These are phyloP conservation scores for Bufo bufo DNA, from an alignment of 2,113 vertebrate species.

Conservation along the genomic window DNA sequence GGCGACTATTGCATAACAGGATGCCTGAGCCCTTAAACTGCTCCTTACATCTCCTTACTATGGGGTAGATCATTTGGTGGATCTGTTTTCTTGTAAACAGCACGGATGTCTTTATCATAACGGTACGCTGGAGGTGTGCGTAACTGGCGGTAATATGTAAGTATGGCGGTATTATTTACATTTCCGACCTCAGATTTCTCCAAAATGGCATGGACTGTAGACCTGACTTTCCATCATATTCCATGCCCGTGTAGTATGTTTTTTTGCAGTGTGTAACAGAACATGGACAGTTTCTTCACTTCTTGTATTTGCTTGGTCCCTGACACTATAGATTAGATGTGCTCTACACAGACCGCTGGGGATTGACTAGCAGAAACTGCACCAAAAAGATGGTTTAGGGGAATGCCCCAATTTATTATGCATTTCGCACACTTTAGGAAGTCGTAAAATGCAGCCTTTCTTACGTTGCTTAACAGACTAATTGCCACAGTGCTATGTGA, in stretches of 20 bases:
- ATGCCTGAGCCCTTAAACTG: not conserved
- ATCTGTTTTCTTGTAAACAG: not conserved
- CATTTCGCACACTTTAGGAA: not conserved
- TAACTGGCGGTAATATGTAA: not conserved
- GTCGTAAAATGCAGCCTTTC: no score
- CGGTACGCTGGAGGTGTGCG: not conserved
- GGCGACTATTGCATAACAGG: slow-evolving; percentile 3
- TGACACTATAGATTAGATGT: not conserved
- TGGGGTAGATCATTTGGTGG: not conserved
- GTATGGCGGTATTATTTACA: not conserved
- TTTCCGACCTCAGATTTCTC: not conserved
- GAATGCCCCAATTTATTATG: not conserved
- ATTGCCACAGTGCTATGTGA: not conserved
- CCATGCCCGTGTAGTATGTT: no score
- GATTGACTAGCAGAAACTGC: not conserved
- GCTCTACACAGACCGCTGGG: not conserved
- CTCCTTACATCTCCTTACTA: not conserved
- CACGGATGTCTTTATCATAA: not conserved
- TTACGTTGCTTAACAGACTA: not conserved
- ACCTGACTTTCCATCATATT: no score
- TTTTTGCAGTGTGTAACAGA: no score
- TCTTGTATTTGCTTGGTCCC: no score
- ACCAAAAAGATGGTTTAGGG: not conserved
- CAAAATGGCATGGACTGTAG: no score
- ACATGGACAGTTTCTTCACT: no score